These are phyloP conservation scores for Dasypolia templi DNA, from an alignment of 2,888 invertebrate genomes.

Conservation along the genomic window DNA sequence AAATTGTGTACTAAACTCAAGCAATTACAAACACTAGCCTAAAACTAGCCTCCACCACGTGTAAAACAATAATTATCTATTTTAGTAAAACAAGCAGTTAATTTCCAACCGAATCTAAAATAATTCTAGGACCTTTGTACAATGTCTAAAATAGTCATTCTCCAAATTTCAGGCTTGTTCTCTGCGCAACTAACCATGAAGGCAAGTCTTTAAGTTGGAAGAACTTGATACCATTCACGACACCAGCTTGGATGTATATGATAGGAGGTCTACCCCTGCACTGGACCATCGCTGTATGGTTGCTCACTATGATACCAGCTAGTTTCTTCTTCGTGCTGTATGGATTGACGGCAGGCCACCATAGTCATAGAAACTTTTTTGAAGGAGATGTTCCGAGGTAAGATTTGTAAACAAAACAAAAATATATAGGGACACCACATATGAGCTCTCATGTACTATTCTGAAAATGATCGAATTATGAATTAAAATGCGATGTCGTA, in stretches of 20 bases:
- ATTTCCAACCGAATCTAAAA: neutral
- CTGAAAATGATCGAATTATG: neutral
- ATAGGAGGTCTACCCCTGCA: constrained; percentile 78
- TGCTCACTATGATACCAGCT: constrained; percentile 84
- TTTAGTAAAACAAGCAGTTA: neutral
- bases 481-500: neutral
- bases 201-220: constrained; percentile 76
- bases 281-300: constrained; percentile 88
- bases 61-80: neutral
- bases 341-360: constrained; percentile 95
- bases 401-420: constrained; percentile 1
- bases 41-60: neutral
- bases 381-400: constrained; percentile 94
- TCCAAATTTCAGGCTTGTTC: constrained; percentile 71
- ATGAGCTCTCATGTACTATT: neutral
- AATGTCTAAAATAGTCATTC: neutral
- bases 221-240: constrained; percentile 76
- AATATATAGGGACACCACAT: neutral
- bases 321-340: constrained; percentile 92
- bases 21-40: neutral
- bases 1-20: neutral
- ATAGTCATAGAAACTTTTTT: constrained; percentile 95
- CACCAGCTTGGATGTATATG: constrained; percentile 86
- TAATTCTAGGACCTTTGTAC: neutral
- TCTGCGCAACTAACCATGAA: constrained; percentile 70